Percentiles rank a stretch among this genome's conserved stretches.
phyloP scores from a whole-genome alignment of 2,888 invertebrate species.

The Anaspis maculata region DNA sequence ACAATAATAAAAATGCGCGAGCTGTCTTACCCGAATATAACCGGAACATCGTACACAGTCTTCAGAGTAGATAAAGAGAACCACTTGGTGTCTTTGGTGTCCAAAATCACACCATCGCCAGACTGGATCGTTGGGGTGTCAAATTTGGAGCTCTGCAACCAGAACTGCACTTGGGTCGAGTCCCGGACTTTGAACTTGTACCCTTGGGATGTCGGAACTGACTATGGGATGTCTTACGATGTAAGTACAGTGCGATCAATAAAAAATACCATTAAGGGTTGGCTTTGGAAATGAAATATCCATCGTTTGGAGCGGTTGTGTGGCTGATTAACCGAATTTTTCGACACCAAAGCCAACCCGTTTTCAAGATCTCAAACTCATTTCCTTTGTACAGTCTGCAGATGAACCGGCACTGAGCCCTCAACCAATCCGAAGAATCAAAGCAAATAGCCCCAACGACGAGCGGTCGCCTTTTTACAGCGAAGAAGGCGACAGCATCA shows the following conservation, averaged over 20 bases:
- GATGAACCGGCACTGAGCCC: no score
- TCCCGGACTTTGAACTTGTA: conserved; percentile 73
- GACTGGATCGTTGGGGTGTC: conserved; percentile 95
- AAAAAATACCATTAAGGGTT: neutral
- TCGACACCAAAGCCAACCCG: conserved; percentile 62
- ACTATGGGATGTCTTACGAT: conserved; percentile 79
- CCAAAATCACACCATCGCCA: conserved; percentile 91
- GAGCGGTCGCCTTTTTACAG: conserved; percentile 85
- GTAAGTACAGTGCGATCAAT: conserved; percentile 33
- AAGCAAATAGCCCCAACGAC: conserved; percentile 75
- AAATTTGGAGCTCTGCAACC: conserved; percentile 75
- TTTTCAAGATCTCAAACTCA: conserved; percentile 44
- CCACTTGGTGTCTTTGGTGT: conserved; percentile 84
- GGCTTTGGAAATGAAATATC: neutral
- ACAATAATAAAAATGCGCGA: conserved; percentile 92
- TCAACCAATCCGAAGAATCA: conserved; percentile 76
- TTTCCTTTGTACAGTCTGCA: conserved; percentile 1
- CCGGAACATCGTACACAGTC: conserved; percentile 71
- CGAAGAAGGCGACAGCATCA: conserved; percentile 63
- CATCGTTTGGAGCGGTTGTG: no score
- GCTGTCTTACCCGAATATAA: conserved; percentile 76
- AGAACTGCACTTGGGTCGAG: conserved; percentile 81
- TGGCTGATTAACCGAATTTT: no score
- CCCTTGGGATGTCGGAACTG: conserved; percentile 92
- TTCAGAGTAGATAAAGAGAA: conserved; percentile 84